phyloP scores from a whole-genome alignment of 2,888 invertebrate genomes.

The Diabrotica balteata region DNA sequence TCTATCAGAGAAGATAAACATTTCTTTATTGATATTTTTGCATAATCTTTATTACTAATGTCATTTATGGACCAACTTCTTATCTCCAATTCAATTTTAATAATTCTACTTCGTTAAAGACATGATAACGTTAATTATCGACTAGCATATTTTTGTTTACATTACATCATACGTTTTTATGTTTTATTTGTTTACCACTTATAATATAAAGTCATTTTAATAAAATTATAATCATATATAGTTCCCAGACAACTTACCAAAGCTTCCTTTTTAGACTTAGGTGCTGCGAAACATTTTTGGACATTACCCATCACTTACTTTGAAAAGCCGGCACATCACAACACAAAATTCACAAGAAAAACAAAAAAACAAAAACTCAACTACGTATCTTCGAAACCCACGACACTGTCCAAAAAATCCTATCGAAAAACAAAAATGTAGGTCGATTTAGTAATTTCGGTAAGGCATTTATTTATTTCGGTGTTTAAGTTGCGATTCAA shows the following conservation, averaged over 20 bases:
- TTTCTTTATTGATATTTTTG: too few relatives aligned
- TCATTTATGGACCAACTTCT: too few relatives aligned
- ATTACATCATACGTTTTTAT: too few relatives aligned
- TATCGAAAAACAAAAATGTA: conserved; percentile 6
- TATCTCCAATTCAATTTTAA: too few relatives aligned
- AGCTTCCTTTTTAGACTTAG: conserved; percentile 44
- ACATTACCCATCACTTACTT: conserved; percentile 50
- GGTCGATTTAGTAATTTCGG: conserved; percentile 28
- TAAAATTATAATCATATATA: background rate
- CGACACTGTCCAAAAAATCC: background rate
- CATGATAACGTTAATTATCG: too few relatives aligned
- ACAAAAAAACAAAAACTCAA: background rate
- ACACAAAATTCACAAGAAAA: conserved; percentile 11
- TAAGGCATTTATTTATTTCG: conserved; percentile 37
- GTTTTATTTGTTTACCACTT: too few relatives aligned
- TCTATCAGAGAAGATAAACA: too few relatives aligned
- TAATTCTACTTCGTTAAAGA: too few relatives aligned
- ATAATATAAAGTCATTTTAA: too few relatives aligned
- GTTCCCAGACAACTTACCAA: conserved; percentile 29
- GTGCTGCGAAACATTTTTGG: conserved; percentile 50
- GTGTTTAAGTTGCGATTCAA: conserved; percentile 37
- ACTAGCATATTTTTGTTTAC: too few relatives aligned
- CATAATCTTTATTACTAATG: too few relatives aligned
- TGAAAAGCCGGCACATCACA: conserved; percentile 30
- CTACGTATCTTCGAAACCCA: background rate